A percentile compares a stretch with the other conserved stretches of the same genome.
phyloP scores from a whole-genome alignment of 2,797 vertebrate species.

The Acanthiza pusilla region DNA sequence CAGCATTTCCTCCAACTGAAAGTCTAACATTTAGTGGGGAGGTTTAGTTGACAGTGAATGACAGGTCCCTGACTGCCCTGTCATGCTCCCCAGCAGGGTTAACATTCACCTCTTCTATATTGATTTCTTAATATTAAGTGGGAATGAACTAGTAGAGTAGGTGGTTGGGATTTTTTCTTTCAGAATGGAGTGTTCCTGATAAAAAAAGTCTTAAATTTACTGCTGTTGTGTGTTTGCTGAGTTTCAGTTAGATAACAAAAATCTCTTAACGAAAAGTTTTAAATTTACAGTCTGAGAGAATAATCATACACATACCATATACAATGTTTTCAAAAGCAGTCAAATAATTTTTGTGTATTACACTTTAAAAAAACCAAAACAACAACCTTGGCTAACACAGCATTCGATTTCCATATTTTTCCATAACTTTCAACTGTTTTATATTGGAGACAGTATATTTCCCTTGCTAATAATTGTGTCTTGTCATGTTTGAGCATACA shows the following conservation, averaged over 20 bases:
- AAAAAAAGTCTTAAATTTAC: not conserved
- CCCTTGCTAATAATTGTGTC: not conserved
- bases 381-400: not conserved
- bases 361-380: not conserved
- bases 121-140: not conserved
- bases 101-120: fast-evolving
- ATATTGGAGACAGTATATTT: not conserved
- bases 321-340: not conserved
- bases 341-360: not conserved
- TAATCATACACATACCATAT: not conserved
- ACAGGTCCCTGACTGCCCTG: not conserved
- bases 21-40: not conserved
- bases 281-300: not conserved
- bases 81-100: not conserved
- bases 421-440: not conserved
- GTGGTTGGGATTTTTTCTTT: not conserved
- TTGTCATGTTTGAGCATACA: not conserved
- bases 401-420: not conserved
- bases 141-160: not conserved
- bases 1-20: not conserved
- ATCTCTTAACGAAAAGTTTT: not conserved
- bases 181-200: not conserved
- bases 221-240: not conserved
- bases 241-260: not conserved
- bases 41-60: not conserved